A percentile compares a stretch with the other conserved stretches of the same genome.
Evolutionary conservation across 2,113 vertebrate genomes (phyloP).

Genomic region (Serranochromis macrocephalus): DNA sequence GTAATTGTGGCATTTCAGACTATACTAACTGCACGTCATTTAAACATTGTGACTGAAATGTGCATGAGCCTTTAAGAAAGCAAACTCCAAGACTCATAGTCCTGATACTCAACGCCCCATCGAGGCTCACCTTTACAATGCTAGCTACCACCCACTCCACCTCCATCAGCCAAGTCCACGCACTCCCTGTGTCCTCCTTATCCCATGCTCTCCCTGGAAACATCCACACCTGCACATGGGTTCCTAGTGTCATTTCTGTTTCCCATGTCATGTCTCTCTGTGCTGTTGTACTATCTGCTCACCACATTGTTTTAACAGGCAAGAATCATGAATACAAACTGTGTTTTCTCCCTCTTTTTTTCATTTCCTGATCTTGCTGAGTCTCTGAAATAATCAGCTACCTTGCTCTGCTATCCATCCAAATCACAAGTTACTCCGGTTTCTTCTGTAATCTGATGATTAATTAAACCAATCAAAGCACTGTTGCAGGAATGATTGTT

Average conservation of each 20-base stretch:
- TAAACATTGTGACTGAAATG: neutral
- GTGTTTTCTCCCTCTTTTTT: constrained; percentile 12
- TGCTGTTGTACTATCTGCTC: constrained; percentile 53
- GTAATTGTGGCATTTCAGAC: neutral
- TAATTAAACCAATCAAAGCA: constrained; percentile 27
- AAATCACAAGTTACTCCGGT: neutral
- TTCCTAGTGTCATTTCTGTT: constrained; percentile 37
- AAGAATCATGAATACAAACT: constrained; percentile 27
- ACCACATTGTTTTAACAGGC: constrained; percentile 26
- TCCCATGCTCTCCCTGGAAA: constrained; percentile 64
- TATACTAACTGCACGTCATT: constrained; percentile 35
- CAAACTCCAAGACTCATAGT: neutral
- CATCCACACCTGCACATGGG: constrained; percentile 67
- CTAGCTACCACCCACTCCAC: constrained; percentile 30
- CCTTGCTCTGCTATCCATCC: neutral
- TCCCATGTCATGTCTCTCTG: neutral
- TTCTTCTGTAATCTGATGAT: neutral
- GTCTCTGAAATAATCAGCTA: constrained; percentile 9
- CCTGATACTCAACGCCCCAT: constrained; percentile 51
- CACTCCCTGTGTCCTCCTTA: constrained; percentile 23
- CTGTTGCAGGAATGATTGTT: neutral
- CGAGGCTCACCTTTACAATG: constrained; percentile 60
- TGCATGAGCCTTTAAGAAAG: constrained; percentile 11
- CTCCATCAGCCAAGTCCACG: constrained; percentile 35
- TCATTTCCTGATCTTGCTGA: neutral